Conservation (phyloP, 1,140 invertebrate species). For the Trachymyrmex septentrionalis region DNA sequence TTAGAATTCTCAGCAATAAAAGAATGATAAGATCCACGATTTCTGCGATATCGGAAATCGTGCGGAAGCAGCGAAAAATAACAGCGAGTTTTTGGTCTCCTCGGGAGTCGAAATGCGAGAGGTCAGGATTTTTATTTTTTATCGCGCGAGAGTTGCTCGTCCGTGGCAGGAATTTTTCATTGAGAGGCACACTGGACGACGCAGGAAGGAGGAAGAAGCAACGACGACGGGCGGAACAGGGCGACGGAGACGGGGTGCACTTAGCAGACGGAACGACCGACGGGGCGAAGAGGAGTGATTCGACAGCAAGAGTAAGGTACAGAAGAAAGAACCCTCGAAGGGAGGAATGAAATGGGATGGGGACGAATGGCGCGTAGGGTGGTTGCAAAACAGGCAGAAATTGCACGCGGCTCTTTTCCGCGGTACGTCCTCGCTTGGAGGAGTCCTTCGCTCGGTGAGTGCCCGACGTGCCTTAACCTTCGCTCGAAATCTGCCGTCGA, state of each 20-base stretch:
- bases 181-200: slow-evolving; percentile 50
- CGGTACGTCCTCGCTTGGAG: slow-evolving; percentile 34
- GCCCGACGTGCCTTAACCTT: slow-evolving; percentile 41
- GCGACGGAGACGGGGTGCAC: slow-evolving; percentile 73
- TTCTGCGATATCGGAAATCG: slow-evolving; percentile 18
- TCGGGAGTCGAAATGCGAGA: slow-evolving; percentile 55
- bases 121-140: slow-evolving; percentile 68
- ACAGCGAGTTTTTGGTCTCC: background rate
- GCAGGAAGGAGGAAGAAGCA: slow-evolving; percentile 50
- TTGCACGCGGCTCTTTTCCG: slow-evolving; percentile 55
- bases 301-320: slow-evolving; percentile 55
- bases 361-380: slow-evolving; percentile 7
- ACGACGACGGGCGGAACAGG: slow-evolving; percentile 68
- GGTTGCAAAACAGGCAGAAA: slow-evolving; percentile 54
- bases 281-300: slow-evolving; percentile 36
- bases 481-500: slow-evolving; percentile 61
- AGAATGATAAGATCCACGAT: slow-evolving; percentile 2
- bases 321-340: slow-evolving; percentile 60
- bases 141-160: slow-evolving; percentile 47
- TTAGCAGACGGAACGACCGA: slow-evolving; percentile 66
- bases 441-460: background rate
- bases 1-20: background rate
- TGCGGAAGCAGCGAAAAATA: slow-evolving; percentile 25
- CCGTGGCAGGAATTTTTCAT: slow-evolving; percentile 75
- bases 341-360: slow-evolving; percentile 20